Percentiles rank a stretch among this genome's conserved stretches.
phyloP scores from a whole-genome alignment of 2,888 invertebrate species.

The Phengaris arion region DNA sequence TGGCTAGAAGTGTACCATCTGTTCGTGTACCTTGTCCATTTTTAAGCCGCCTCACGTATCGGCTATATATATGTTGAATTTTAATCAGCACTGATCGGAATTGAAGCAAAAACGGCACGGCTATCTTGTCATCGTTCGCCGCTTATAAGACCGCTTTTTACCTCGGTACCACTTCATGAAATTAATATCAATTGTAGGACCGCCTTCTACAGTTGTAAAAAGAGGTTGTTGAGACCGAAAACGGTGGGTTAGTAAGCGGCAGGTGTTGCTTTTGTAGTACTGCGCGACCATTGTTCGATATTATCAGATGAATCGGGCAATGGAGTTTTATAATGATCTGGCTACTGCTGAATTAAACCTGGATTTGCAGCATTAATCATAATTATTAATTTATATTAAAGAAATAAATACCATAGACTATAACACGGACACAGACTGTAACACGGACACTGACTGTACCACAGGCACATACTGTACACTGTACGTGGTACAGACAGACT shows the following conservation, averaged over 20 bases:
- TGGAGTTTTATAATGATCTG: conserved; percentile 1
- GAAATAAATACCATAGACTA: too few relatives aligned
- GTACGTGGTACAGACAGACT: too few relatives aligned
- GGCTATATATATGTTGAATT: conserved; percentile 29
- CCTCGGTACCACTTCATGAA: conserved; percentile 58
- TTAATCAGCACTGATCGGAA: conserved; percentile 40
- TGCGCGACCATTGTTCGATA: conserved; percentile 5
- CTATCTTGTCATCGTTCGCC: conserved; percentile 45
- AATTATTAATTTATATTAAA: not conserved
- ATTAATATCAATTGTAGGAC: conserved; percentile 67
- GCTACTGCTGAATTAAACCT: not conserved
- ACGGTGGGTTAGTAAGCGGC: conserved; percentile 42
- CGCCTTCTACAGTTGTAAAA: conserved; percentile 49
- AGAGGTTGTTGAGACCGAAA: conserved; percentile 42
- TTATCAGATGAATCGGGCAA: not conserved
- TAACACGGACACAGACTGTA: too few relatives aligned
- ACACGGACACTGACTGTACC: too few relatives aligned
- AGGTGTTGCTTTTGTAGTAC: conserved; percentile 39
- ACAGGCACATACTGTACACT: too few relatives aligned
- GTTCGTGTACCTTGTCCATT: not conserved
- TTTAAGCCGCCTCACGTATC: conserved; percentile 22
- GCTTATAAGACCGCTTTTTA: conserved; percentile 48
- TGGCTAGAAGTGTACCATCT: too few relatives aligned
- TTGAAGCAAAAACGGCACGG: conserved; percentile 46
- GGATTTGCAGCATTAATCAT: not conserved